Conservation (phyloP, 2,797 vertebrate species). For the Pachyuromys duprasi region DNA sequence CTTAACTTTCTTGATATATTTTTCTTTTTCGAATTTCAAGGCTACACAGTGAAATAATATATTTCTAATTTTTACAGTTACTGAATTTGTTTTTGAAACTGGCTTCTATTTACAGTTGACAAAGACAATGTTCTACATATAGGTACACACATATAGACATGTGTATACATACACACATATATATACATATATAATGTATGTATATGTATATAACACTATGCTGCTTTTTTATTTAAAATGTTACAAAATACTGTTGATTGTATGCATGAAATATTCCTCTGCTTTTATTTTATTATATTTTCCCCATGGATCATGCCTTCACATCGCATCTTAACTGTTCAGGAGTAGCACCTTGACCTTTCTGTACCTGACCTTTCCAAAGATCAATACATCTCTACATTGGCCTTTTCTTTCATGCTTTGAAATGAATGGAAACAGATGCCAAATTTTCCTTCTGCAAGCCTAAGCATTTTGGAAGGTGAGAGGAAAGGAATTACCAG, state of each 20-base stretch:
- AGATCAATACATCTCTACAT: conserved; percentile 87
- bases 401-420: conserved; percentile 85
- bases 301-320: not conserved
- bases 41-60: not conserved
- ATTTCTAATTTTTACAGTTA: conserved; percentile 14
- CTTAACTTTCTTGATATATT: not conserved
- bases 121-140: not conserved
- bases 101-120: conserved; percentile 53
- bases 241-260: conserved; percentile 39
- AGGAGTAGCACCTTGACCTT: conserved; percentile 83
- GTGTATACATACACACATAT: not conserved
- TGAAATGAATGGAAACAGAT: conserved; percentile 85
- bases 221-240: conserved; percentile 68
- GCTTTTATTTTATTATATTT: not conserved
- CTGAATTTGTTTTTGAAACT: not conserved
- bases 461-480: conserved; percentile 80
- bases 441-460: conserved; percentile 85
- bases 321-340: conserved; percentile 57
- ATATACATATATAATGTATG: not conserved
- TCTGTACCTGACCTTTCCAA: conserved; percentile 87
- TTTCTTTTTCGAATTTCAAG: conserved; percentile 23
- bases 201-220: not conserved
- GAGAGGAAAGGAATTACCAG: conserved; percentile 72
- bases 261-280: not conserved
- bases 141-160: not conserved